phyloP scores from a whole-genome alignment of 2,113 vertebrate genomes.

The Phodopus roborovskii region DNA sequence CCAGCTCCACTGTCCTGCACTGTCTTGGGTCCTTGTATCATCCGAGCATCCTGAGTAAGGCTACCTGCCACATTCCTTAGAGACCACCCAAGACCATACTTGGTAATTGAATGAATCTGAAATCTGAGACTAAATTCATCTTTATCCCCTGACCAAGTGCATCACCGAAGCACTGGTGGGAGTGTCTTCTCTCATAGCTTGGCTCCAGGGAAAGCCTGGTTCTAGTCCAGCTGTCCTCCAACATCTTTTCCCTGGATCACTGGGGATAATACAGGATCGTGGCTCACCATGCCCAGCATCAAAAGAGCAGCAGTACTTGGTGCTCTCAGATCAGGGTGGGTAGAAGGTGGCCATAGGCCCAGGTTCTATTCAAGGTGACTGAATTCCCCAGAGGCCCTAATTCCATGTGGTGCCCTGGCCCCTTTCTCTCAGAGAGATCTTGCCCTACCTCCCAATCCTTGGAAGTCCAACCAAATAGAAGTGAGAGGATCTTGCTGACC shows the following conservation, averaged over 20 bases:
- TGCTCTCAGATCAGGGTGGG: constrained; percentile 5
- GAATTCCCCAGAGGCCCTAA: not conserved
- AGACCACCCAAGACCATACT: not conserved
- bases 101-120: not conserved
- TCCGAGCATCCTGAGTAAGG: not conserved
- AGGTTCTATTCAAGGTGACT: not conserved
- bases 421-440: constrained; percentile 1
- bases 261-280: not conserved
- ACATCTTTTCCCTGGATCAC: not conserved
- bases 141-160: not conserved
- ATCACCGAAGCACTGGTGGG: not conserved
- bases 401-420: not conserved
- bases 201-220: not conserved
- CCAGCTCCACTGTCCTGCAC: not conserved
- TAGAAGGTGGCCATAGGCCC: constrained; percentile 27
- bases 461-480: not conserved
- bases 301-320: not conserved
- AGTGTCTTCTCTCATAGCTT: not conserved
- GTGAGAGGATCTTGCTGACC: not conserved
- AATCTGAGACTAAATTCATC: not conserved
- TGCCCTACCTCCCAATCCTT: not conserved
- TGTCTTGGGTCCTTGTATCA: not conserved
- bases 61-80: not conserved
- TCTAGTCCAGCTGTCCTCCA: not conserved
- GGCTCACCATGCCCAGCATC: not conserved